Conservation (phyloP, 1,140 invertebrate species). For the Dinoponera quadriceps region DNA sequence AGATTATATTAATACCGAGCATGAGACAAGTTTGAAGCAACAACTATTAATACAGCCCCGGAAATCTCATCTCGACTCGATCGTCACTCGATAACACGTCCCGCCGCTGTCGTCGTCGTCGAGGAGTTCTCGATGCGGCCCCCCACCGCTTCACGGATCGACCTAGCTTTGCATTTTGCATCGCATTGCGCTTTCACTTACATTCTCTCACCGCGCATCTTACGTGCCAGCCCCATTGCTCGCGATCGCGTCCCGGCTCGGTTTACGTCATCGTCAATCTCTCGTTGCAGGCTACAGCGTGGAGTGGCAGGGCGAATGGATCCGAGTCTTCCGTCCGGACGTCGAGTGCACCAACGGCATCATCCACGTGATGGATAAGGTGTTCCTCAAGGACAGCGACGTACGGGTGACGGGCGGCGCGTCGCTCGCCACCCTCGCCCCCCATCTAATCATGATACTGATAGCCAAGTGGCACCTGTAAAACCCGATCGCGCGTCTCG, state of each 20-base stretch:
- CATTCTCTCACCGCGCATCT: neutral
- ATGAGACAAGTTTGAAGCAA: too few relatives aligned
- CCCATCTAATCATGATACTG: slow-evolving; percentile 83
- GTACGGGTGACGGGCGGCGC: slow-evolving; percentile 89
- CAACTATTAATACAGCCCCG: too few relatives aligned
- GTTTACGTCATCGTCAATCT: slow-evolving; percentile 22
- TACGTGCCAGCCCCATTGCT: neutral
- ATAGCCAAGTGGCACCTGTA: slow-evolving; percentile 84
- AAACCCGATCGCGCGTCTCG: slow-evolving; percentile 53
- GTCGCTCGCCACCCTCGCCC: slow-evolving; percentile 74
- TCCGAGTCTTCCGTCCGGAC: slow-evolving; percentile 94
- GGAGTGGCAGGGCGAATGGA: slow-evolving; percentile 93
- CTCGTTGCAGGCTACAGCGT: slow-evolving; percentile 90
- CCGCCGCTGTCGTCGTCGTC: neutral
- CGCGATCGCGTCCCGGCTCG: too few relatives aligned
- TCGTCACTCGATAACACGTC: too few relatives aligned
- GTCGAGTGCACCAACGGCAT: slow-evolving; percentile 97
- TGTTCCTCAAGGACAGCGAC: slow-evolving; percentile 93
- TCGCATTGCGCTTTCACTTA: slow-evolving; percentile 53
- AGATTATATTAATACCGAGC: too few relatives aligned
- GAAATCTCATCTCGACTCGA: too few relatives aligned
- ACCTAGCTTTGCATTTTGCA: slow-evolving; percentile 52
- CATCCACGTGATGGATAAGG: slow-evolving; percentile 95
- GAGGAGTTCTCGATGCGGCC: slow-evolving; percentile 11
- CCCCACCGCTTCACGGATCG: neutral